phyloP scores from a whole-genome alignment of 2,113 vertebrate species.

The Odontophorus gujanensis region DNA sequence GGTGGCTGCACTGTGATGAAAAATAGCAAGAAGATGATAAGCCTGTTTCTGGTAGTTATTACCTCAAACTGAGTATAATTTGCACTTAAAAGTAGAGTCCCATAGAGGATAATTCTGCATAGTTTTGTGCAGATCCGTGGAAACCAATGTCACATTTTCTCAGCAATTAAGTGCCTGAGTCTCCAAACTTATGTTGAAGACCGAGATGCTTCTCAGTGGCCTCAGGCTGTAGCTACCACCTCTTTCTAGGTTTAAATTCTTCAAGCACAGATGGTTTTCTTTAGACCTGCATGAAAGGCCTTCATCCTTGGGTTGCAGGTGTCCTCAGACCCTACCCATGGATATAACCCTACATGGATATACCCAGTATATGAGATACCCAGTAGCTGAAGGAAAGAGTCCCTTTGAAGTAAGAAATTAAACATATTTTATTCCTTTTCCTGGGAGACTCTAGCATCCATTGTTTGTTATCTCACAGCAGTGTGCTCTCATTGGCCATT shows the following conservation, averaged over 20 bases:
- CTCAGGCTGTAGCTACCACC: not conserved
- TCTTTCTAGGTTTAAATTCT: not conserved
- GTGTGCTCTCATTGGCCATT: not conserved
- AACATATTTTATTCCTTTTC: not conserved
- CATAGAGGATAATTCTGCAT: not conserved
- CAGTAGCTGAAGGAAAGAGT: not conserved
- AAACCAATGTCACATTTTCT: not conserved
- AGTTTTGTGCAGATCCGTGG: not conserved
- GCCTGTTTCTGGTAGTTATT: not conserved
- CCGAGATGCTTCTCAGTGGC: not conserved
- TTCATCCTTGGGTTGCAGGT: not conserved
- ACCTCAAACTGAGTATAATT: not conserved
- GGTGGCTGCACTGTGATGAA: not conserved
- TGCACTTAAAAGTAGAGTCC: not conserved
- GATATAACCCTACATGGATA: no score
- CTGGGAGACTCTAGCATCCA: not conserved
- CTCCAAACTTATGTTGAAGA: not conserved
- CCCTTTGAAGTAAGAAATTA: not conserved
- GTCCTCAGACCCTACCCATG: not conserved
- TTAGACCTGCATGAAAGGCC: not conserved
- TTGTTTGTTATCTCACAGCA: not conserved
- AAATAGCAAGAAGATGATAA: not conserved
- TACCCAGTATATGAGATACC: not conserved
- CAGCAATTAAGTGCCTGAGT: fast-evolving
- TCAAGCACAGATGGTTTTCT: not conserved